These are phyloP conservation scores for Erythrolamprus reginae DNA, from an alignment of 2,113 vertebrate species.

Conservation along the genomic window DNA sequence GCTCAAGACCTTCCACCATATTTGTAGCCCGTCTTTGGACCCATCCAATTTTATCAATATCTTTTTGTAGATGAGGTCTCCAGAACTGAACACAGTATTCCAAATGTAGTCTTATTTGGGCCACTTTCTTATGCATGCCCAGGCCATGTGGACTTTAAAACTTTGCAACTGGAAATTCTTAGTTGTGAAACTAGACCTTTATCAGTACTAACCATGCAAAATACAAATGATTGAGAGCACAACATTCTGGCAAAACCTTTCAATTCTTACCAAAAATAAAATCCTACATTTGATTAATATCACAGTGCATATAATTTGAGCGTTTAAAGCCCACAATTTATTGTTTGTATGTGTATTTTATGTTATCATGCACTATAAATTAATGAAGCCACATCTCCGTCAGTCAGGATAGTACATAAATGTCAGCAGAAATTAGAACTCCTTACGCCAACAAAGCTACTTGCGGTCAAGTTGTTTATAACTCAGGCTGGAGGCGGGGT, in stretches of 20 bases:
- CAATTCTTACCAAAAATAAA: conserved; percentile 43
- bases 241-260: background rate
- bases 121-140: background rate
- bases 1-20: no score
- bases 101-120: no score
- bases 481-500: conserved; percentile 36
- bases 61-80: no score
- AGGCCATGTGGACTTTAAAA: background rate
- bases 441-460: conserved; percentile 48
- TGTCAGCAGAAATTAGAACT: conserved; percentile 59
- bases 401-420: conserved; percentile 51
- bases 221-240: background rate
- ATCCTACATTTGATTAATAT: conserved; percentile 26
- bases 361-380: conserved; percentile 51
- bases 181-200: background rate
- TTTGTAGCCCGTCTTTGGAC: no score
- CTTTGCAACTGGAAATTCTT: background rate
- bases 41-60: no score
- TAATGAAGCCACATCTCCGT: conserved; percentile 45
- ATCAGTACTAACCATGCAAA: background rate
- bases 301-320: conserved; percentile 16
- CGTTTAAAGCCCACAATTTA: conserved; percentile 25
- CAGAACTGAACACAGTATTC: no score
- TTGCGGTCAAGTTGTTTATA: conserved; percentile 32
- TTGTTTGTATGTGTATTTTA: conserved; percentile 57